Evolutionary conservation across 2,113 vertebrate genomes (phyloP).

Genomic region (Polypterus senegalus): DNA sequence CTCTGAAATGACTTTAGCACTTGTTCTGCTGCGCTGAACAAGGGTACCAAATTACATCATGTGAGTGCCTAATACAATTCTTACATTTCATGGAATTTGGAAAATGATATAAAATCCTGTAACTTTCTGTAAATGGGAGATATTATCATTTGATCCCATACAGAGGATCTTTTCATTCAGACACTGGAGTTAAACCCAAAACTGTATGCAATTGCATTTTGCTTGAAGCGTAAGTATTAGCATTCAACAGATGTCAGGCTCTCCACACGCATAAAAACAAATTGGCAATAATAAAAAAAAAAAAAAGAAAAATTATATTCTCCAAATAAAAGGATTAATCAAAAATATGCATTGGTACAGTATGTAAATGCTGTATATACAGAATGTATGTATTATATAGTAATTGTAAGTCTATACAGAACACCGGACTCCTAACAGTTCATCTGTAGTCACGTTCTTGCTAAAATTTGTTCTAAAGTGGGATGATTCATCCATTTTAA

Average conservation of each 20-base stretch:
- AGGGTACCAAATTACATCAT: slow-evolving; percentile 22
- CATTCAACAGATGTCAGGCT: slow-evolving; percentile 35
- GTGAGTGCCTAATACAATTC: slow-evolving; percentile 10
- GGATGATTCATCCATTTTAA: too few relatives aligned
- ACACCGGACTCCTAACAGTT: too few relatives aligned
- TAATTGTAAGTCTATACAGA: too few relatives aligned
- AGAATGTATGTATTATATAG: too few relatives aligned
- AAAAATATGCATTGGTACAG: too few relatives aligned
- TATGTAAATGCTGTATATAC: too few relatives aligned
- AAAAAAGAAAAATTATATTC: too few relatives aligned
- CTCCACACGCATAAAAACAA: too few relatives aligned
- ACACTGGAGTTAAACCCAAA: slow-evolving; percentile 35
- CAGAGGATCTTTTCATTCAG: not conserved
- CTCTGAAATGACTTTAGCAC: not conserved
- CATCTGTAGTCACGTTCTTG: too few relatives aligned
- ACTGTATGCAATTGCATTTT: slow-evolving; percentile 43
- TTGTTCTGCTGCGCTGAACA: slow-evolving; percentile 8
- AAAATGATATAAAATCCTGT: slow-evolving; percentile 4
- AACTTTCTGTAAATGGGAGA: slow-evolving; percentile 1
- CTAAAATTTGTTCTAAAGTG: too few relatives aligned
- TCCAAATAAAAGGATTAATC: too few relatives aligned
- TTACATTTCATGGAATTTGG: slow-evolving; percentile 12
- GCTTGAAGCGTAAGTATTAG: slow-evolving; percentile 38
- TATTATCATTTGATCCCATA: not conserved
- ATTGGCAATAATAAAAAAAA: too few relatives aligned